Percentiles rank a stretch among this genome's conserved stretches.
These are phyloP conservation scores for Brachyistius frenatus DNA, from an alignment of 2,113 vertebrate genomes.

Conservation along the genomic window DNA sequence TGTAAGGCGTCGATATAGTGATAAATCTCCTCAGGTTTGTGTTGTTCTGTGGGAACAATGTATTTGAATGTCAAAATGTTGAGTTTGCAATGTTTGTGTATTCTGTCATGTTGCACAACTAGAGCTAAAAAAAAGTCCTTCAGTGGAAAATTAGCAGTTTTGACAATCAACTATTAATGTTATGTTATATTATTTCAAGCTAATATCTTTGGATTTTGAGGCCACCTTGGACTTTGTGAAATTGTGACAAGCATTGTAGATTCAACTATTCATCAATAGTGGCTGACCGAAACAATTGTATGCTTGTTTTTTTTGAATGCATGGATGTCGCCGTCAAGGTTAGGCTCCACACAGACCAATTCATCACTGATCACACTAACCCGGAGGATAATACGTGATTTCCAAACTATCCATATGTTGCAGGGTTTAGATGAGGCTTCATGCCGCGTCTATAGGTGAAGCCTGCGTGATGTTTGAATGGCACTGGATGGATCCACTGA, in stretches of 20 bases:
- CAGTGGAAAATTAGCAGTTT: not conserved
- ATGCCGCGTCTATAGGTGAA: constrained; percentile 63
- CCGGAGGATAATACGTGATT: constrained; percentile 47
- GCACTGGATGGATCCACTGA: constrained; percentile 56
- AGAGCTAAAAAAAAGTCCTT: too few species aligned
- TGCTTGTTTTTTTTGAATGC: constrained; percentile 22
- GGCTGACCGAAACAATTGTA: too few species aligned
- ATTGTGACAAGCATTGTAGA: too few species aligned
- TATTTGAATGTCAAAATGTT: too few species aligned
- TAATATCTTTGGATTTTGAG: too few species aligned
- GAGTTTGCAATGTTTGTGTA: too few species aligned
- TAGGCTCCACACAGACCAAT: constrained; percentile 11
- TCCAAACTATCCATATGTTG: constrained; percentile 63
- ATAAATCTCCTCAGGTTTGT: not conserved
- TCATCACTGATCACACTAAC: constrained; percentile 48
- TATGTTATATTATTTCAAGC: too few species aligned
- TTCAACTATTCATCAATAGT: not conserved
- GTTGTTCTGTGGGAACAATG: not conserved
- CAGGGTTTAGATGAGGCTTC: constrained; percentile 60
- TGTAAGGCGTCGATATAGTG: not conserved
- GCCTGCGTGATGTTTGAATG: constrained; percentile 38
- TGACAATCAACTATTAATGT: not conserved
- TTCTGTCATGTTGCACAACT: too few species aligned
- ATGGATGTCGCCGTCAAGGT: constrained; percentile 53
- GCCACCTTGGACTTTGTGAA: too few species aligned